phyloP scores from a whole-genome alignment of 1,140 invertebrate species.

The Semibalanus balanoides region DNA sequence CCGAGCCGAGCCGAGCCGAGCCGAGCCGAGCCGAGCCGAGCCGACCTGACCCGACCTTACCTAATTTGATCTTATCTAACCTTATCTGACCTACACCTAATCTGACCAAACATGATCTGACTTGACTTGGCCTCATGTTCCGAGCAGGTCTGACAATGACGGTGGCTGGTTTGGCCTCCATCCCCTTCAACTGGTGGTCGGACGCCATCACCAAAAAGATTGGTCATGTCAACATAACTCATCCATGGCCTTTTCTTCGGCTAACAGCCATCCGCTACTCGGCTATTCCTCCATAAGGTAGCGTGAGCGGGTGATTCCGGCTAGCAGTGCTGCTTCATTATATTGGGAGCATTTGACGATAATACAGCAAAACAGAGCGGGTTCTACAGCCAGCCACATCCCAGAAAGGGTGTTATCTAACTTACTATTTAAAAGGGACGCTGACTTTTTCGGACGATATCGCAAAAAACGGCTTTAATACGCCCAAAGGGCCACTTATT shows the following conservation, averaged over 20 bases:
- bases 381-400: neutral
- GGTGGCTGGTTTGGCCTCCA: conserved; percentile 58
- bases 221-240: conserved; percentile 64
- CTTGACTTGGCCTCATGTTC: no score
- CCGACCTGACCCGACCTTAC: no score
- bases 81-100: no score
- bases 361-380: neutral
- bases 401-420: neutral
- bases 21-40: no score
- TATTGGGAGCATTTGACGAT: neutral
- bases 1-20: no score
- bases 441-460: neutral
- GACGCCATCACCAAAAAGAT: conserved; percentile 62
- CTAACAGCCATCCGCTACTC: conserved; percentile 56
- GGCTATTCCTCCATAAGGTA: conserved; percentile 66
- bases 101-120: no score
- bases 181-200: conserved; percentile 63
- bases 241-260: conserved; percentile 68
- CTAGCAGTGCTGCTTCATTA: no score
- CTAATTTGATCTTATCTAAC: no score
- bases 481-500: no score
- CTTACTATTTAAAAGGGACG: neutral
- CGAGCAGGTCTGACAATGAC: conserved; percentile 61
- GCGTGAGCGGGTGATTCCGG: neutral
- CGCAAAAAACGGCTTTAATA: neutral